These are phyloP conservation scores for Thamnophis elegans DNA, from an alignment of 2,797 vertebrate species.

Conservation along the genomic window DNA sequence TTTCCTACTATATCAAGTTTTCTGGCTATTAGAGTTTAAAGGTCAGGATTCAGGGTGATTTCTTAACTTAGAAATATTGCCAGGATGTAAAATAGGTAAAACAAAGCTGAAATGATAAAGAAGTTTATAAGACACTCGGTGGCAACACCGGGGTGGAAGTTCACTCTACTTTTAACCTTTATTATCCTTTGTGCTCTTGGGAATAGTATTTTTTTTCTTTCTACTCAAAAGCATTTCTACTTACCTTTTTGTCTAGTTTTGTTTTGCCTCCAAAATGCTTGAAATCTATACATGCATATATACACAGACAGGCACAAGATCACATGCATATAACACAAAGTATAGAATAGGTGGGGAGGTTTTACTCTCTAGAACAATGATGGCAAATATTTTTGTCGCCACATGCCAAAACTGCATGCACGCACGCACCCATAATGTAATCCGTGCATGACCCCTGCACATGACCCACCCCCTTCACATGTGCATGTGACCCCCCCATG, in stretches of 20 bases:
- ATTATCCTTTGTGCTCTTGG: not conserved
- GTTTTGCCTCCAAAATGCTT: not conserved
- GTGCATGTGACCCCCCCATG: too few species aligned
- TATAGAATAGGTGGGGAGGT: slow-evolving; percentile 29
- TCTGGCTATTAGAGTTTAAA: not conserved
- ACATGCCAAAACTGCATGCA: too few species aligned
- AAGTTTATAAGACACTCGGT: not conserved
- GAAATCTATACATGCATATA: not conserved
- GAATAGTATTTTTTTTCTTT: not conserved
- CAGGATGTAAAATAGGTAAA: not conserved
- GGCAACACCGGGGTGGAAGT: not conserved
- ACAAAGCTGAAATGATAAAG: not conserved
- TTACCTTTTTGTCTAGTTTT: not conserved
- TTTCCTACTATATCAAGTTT: not conserved
- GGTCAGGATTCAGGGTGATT: not conserved
- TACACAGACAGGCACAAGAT: not conserved
- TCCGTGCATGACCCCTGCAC: too few species aligned
- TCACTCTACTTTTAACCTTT: not conserved
- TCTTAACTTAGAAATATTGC: not conserved
- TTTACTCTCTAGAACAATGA: slow-evolving; percentile 9
- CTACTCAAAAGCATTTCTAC: not conserved
- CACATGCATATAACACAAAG: not conserved
- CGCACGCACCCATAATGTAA: too few species aligned
- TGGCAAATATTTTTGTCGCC: too few species aligned
- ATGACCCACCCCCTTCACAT: too few species aligned